phyloP scores from a whole-genome alignment of 1,140 invertebrate species.

The Drosophila parabipectinata region DNA sequence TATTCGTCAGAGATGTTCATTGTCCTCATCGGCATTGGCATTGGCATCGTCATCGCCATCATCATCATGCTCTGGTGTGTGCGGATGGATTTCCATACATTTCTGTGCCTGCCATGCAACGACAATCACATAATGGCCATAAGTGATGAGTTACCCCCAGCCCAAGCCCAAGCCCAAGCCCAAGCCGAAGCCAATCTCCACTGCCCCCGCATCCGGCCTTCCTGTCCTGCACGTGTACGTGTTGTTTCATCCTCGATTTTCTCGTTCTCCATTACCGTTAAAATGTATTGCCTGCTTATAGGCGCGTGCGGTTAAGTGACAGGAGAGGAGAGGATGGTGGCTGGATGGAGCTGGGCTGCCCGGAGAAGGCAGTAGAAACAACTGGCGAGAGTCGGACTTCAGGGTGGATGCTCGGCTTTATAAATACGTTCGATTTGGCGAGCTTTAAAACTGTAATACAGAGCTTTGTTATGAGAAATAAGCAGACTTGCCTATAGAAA shows the following conservation, averaged over 20 bases:
- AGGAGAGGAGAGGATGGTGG: slow-evolving; percentile 6
- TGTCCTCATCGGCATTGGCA: slow-evolving; percentile 4
- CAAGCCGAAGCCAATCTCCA: background rate
- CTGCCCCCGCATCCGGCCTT: background rate
- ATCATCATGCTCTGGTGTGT: slow-evolving; percentile 8
- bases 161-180: slow-evolving; percentile 1
- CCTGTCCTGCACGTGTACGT: background rate
- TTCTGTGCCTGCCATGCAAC: slow-evolving; percentile 12
- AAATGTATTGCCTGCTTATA: slow-evolving; percentile 54
- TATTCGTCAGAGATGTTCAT: slow-evolving; percentile 12
- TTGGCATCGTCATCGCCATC: slow-evolving; percentile 3
- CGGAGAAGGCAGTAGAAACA: background rate
- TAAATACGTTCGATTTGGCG: background rate
- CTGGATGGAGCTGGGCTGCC: background rate
- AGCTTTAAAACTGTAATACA: background rate
- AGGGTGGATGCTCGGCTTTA: background rate
- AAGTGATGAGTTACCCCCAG: slow-evolving; percentile 26
- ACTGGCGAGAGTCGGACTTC: background rate
- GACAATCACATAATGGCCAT: slow-evolving; percentile 51
- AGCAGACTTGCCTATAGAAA: background rate
- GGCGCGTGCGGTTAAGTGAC: slow-evolving; percentile 50
- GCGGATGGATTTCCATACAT: slow-evolving; percentile 33
- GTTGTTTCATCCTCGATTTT: slow-evolving; percentile 8
- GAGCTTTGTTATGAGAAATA: background rate
- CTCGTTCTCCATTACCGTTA: slow-evolving; percentile 36